phyloP scores from a whole-genome alignment of 2,113 vertebrate genomes.

The Macheiramphus alcinus region DNA sequence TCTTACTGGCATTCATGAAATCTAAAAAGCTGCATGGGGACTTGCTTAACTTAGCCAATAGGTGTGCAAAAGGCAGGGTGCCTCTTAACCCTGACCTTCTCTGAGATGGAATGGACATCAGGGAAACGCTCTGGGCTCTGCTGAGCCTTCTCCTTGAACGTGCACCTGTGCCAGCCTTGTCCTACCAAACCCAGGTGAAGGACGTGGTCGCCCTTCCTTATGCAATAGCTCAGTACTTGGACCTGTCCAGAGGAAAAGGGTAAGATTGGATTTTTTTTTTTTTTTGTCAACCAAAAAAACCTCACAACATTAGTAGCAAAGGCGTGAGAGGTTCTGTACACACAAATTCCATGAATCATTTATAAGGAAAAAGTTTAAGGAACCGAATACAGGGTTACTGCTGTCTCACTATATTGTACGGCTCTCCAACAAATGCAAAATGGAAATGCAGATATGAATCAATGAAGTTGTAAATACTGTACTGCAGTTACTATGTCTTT shows the following conservation, averaged over 20 bases:
- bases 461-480: slow-evolving; percentile 30
- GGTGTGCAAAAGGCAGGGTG: not conserved
- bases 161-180: not conserved
- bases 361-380: not conserved
- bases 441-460: not conserved
- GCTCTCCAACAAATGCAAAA: not conserved
- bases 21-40: not conserved
- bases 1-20: not conserved
- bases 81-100: not conserved
- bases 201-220: not conserved
- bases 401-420: not conserved
- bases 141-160: not conserved
- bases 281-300: not conserved
- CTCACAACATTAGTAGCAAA: not conserved
- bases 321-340: not conserved
- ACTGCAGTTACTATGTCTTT: not conserved
- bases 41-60: not conserved
- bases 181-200: not conserved
- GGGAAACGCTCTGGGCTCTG: not conserved
- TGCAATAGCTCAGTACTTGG: not conserved
- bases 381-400: not conserved
- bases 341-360: not conserved
- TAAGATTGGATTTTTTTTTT: not conserved
- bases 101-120: not conserved
- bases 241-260: not conserved